Percentiles rank a stretch among this genome's conserved stretches.
Conservation (phyloP, 2,797 vertebrate species). For the Ceryle rudis region DNA sequence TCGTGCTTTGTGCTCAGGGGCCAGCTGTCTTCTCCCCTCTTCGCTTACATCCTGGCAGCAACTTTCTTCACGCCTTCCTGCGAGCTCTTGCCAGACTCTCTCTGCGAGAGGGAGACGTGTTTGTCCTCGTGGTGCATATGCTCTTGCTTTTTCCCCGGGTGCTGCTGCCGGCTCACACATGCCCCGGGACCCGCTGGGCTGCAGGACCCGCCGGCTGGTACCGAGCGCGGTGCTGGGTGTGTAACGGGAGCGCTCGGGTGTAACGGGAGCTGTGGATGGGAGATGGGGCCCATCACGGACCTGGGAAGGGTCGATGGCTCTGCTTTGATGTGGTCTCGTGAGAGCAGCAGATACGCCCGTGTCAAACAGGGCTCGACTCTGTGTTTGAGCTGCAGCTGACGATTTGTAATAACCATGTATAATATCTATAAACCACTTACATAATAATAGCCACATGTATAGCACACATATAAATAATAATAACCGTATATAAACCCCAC, state of each 20-base stretch:
- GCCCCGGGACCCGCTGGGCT: background rate
- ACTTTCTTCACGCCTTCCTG: background rate
- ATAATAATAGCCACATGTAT: too few relatives aligned
- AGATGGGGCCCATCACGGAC: accelerated
- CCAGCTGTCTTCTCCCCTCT: constrained; percentile 11
- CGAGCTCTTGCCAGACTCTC: background rate
- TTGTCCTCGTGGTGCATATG: constrained; percentile 55
- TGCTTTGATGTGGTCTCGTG: accelerated
- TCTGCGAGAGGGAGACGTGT: background rate
- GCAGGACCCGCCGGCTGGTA: background rate
- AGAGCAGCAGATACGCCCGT: background rate
- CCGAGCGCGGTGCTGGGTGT: background rate
- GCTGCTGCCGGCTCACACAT: background rate
- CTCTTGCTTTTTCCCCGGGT: background rate
- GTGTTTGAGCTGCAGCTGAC: accelerated
- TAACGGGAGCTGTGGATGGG: accelerated
- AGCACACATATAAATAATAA: too few relatives aligned
- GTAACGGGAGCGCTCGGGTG: accelerated
- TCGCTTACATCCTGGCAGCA: background rate
- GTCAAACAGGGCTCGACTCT: background rate
- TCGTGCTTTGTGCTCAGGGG: background rate
- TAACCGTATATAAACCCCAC: too few relatives aligned
- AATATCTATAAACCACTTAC: too few relatives aligned
- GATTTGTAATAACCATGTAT: background rate
- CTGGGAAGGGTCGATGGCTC: background rate